phyloP scores from a whole-genome alignment of 2,797 vertebrate species.

The Acanthornis magna region DNA sequence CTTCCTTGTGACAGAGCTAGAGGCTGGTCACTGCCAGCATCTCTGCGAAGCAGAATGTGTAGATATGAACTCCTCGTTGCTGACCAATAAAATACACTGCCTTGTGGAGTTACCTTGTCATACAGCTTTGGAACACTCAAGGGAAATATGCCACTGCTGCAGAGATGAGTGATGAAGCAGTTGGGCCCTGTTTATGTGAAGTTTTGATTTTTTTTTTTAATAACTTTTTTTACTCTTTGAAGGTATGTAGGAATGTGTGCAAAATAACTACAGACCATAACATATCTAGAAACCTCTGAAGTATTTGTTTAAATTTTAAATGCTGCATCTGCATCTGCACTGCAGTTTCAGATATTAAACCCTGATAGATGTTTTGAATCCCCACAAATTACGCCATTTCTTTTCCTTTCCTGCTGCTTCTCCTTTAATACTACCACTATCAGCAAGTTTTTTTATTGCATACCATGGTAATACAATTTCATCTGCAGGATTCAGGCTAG shows the following conservation, averaged over 20 bases:
- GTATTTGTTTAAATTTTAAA: constrained; percentile 18
- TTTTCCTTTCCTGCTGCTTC: constrained; percentile 19
- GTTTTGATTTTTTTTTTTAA: neutral
- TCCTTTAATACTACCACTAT: neutral
- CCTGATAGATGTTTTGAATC: constrained; percentile 10
- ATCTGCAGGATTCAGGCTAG: neutral
- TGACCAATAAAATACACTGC: constrained; percentile 27
- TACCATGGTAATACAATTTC: constrained; percentile 3
- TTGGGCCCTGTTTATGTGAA: neutral
- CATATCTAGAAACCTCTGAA: neutral
- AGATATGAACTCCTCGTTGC: neutral
- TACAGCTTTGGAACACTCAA: neutral
- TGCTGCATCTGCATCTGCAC: neutral
- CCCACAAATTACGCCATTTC: constrained; percentile 7
- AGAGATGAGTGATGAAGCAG: neutral
- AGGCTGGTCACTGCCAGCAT: neutral
- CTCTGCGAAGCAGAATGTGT: neutral
- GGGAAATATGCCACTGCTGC: neutral
- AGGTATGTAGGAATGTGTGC: neutral
- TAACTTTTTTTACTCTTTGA: neutral
- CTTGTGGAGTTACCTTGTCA: neutral
- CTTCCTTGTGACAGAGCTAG: neutral
- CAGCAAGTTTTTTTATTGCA: neutral
- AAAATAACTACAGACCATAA: neutral
- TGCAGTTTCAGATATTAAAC: constrained; percentile 21